Percentiles rank a stretch among this genome's conserved stretches.
phyloP scores from a whole-genome alignment of 2,797 vertebrate species.

The Erpetoichthys calabaricus region DNA sequence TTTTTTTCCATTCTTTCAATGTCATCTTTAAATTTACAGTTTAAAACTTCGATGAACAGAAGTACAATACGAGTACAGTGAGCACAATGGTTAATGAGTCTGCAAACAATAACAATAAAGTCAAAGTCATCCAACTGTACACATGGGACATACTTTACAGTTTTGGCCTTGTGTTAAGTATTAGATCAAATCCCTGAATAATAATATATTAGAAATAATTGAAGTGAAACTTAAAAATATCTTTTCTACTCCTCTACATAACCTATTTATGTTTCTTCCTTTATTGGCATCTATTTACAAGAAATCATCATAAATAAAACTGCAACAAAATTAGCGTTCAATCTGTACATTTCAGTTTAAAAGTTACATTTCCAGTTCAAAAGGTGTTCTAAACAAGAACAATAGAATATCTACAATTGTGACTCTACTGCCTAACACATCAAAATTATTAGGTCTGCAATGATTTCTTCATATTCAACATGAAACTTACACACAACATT shows the following conservation, averaged over 20 bases:
- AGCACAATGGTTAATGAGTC: not conserved
- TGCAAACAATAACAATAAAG: not conserved
- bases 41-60: not conserved
- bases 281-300: conserved; percentile 45
- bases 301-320: conserved; percentile 55
- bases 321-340: conserved; percentile 35
- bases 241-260: conserved; percentile 11
- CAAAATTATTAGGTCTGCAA: conserved; percentile 24
- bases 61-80: not conserved
- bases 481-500: too few species aligned
- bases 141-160: too few species aligned
- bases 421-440: conserved; percentile 31
- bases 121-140: too few species aligned
- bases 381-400: conserved; percentile 49
- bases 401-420: conserved; percentile 53
- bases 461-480: too few species aligned
- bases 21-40: not conserved
- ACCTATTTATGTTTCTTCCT: conserved; percentile 38
- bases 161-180: not conserved
- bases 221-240: conserved; percentile 7
- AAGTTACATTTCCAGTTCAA: too few species aligned
- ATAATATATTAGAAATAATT: conserved; percentile 3
- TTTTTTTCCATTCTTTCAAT: not conserved
- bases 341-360: conserved; percentile 57
- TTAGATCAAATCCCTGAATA: conserved; percentile 16